Conservation (phyloP, 2,797 vertebrate species). For the Petrocephalus schoutedeni region DNA sequence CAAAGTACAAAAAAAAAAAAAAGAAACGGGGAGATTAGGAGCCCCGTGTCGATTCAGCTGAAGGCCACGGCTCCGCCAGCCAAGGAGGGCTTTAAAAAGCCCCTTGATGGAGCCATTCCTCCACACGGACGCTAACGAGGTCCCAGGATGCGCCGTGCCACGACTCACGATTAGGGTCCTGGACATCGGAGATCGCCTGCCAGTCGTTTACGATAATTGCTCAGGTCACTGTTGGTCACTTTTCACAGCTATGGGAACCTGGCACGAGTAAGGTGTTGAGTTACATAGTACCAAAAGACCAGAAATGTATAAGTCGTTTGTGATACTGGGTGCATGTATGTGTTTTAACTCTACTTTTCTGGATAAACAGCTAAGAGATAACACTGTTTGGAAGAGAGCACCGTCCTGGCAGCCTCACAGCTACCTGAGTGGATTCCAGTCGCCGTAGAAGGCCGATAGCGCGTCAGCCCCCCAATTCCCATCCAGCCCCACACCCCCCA, state of each 20-base stretch:
- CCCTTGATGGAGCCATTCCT: background rate
- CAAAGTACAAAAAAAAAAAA: constrained; percentile 28
- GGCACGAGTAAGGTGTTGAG: background rate
- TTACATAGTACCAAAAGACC: background rate
- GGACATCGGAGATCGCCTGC: background rate
- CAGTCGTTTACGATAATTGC: background rate
- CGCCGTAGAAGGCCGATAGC: background rate
- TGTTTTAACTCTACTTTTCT: background rate
- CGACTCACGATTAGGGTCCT: background rate
- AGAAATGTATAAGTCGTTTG: background rate
- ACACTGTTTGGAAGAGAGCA: background rate
- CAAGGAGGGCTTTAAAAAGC: constrained; percentile 12
- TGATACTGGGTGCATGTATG: background rate
- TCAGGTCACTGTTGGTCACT: background rate
- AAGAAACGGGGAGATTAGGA: constrained; percentile 52
- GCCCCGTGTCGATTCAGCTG: constrained; percentile 47
- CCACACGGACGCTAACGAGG: background rate
- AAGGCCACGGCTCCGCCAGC: constrained; percentile 37
- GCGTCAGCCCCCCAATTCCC: background rate
- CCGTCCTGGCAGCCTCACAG: background rate
- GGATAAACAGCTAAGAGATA: background rate
- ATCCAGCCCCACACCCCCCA: background rate
- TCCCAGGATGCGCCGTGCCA: background rate
- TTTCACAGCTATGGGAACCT: background rate
- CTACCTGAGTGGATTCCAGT: background rate